These are phyloP conservation scores for Passer montanus DNA, from an alignment of 2,113 vertebrate species.

Conservation along the genomic window DNA sequence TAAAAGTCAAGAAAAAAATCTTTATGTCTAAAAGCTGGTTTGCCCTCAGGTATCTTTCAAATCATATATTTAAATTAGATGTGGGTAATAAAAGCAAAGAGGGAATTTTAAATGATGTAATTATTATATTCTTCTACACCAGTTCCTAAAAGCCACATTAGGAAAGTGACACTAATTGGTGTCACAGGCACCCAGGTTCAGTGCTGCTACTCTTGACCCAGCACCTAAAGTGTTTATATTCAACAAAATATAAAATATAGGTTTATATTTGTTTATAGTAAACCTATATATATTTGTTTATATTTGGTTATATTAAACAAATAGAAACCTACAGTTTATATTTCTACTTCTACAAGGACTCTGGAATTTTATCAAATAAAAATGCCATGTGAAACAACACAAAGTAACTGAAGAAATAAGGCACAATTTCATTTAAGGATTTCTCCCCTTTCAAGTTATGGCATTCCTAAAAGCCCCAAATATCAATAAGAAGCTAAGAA, in stretches of 20 bases:
- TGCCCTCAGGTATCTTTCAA: background rate
- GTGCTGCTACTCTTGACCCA: background rate
- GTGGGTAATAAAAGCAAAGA: background rate
- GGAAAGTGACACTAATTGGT: background rate
- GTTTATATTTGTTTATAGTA: background rate
- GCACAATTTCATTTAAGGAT: background rate
- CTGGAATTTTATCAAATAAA: background rate
- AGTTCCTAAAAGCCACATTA: background rate
- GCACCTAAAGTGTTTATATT: background rate
- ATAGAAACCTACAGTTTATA: accelerated
- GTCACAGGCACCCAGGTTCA: background rate
- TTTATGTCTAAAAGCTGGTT: background rate
- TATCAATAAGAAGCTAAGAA: background rate
- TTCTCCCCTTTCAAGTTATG: accelerated
- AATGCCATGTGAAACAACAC: background rate
- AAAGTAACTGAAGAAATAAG: background rate
- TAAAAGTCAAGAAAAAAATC: background rate
- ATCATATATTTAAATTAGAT: background rate
- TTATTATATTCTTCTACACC: background rate
- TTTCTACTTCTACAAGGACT: background rate
- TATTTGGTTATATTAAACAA: background rate
- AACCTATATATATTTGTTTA: background rate
- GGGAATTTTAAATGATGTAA: background rate
- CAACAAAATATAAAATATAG: background rate
- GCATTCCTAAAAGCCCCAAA: background rate